Evolutionary conservation across 2,888 invertebrate species (phyloP).

Genomic region (Elysia crispata): DNA sequence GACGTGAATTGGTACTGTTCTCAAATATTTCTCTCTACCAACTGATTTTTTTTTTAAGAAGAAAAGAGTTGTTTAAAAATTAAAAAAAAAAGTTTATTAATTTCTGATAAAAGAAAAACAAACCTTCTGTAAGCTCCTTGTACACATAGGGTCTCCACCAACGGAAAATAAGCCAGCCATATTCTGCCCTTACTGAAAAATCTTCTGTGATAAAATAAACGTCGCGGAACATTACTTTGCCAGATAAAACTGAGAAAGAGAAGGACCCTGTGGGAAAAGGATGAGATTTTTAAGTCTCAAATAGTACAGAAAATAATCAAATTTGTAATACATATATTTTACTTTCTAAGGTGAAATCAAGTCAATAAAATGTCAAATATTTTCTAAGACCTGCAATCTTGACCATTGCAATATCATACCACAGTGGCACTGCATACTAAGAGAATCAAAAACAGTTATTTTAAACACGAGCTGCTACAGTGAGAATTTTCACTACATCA

Average conservation of each 20-base stretch:
- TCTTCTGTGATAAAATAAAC: slow-evolving; percentile 95
- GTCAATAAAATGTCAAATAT: not conserved
- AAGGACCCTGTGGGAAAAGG: slow-evolving; percentile 86
- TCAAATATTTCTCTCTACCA: too few species aligned
- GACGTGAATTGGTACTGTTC: too few species aligned
- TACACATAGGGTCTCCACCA: slow-evolving; percentile 98
- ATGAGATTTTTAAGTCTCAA: not conserved
- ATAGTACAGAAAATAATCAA: not conserved
- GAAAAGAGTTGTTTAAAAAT: too few species aligned
- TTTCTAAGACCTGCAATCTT: not conserved
- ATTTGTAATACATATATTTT: not conserved
- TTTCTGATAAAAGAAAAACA: too few species aligned
- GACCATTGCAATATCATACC: too few species aligned
- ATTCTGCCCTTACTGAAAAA: slow-evolving; percentile 93
- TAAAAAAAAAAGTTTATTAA: too few species aligned
- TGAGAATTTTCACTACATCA: too few species aligned
- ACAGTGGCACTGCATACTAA: too few species aligned
- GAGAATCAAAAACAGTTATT: too few species aligned
- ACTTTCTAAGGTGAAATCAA: not conserved
- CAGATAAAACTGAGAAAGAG: slow-evolving; percentile 95
- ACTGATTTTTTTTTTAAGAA: too few species aligned
- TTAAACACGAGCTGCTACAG: too few species aligned
- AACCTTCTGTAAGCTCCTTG: slow-evolving; percentile 96
- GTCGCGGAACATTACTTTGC: slow-evolving; percentile 98
- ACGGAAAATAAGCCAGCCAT: slow-evolving; percentile 97